These are phyloP conservation scores for Lagorchestes hirsutus DNA, from an alignment of 2,797 vertebrate species.

Conservation along the genomic window DNA sequence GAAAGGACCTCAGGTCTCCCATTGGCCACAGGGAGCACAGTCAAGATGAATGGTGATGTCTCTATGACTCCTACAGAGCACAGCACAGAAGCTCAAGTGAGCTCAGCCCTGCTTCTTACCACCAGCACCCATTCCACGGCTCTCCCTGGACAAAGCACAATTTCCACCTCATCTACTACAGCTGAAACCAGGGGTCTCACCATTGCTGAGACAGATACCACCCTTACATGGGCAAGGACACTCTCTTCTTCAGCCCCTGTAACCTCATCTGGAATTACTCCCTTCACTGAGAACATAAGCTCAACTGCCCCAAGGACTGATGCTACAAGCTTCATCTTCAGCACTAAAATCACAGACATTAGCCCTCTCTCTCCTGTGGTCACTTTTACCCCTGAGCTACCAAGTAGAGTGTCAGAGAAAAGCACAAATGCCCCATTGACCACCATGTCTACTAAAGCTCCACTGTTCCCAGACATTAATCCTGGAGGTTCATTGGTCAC, in stretches of 20 bases:
- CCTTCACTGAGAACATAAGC: neutral
- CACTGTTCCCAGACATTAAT: neutral
- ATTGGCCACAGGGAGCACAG: neutral
- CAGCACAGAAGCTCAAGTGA: neutral
- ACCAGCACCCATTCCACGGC: neutral
- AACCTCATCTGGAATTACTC: neutral
- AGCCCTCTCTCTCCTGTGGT: neutral
- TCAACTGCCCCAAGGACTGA: neutral
- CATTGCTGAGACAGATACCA: neutral
- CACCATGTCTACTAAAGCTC: neutral
- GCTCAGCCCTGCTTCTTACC: neutral
- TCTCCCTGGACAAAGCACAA: neutral
- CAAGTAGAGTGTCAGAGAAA: neutral
- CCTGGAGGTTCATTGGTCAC: neutral
- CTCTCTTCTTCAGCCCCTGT: neutral
- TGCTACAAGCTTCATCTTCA: too few species aligned
- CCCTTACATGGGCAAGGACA: too few species aligned
- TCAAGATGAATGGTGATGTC: neutral
- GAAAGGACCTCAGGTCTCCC: neutral
- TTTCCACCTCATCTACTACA: neutral
- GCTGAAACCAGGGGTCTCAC: neutral
- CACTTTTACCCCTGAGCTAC: neutral
- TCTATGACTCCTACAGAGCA: neutral
- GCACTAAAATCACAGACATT: neutral
- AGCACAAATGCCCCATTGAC: neutral